Evolutionary conservation across 2,888 invertebrate genomes (phyloP).

Genomic region (Eutolmus rufibarbis): DNA sequence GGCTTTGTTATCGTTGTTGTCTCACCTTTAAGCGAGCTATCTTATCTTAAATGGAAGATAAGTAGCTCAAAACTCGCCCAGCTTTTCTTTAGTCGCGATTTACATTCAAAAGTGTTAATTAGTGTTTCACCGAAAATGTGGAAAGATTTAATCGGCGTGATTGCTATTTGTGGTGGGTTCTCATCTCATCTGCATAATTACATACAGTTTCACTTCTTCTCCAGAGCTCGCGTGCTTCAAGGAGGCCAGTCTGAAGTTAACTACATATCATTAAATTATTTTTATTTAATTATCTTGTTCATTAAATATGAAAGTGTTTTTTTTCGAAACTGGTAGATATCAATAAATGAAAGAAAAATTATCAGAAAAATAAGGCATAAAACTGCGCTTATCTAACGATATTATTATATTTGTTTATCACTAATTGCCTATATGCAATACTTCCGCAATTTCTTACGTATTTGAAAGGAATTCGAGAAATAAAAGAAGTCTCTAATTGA

Average conservation of each 20-base stretch:
- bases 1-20: background rate
- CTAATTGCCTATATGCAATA: background rate
- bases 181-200: background rate
- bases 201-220: background rate
- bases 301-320: background rate
- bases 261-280: background rate
- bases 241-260: background rate
- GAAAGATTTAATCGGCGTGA: background rate
- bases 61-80: background rate
- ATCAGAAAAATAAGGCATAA: background rate
- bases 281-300: background rate
- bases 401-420: background rate
- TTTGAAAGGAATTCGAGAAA: background rate
- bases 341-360: background rate
- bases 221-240: background rate
- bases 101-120: background rate
- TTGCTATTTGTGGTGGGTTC: background rate
- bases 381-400: background rate
- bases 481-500: no score
- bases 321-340: background rate
- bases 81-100: background rate
- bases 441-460: background rate
- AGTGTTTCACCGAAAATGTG: background rate
- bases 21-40: background rate
- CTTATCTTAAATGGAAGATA: background rate